Percentiles rank a stretch among this genome's conserved stretches.
These are phyloP conservation scores for Rostratula benghalensis DNA, from an alignment of 2,113 vertebrate genomes.

Conservation along the genomic window DNA sequence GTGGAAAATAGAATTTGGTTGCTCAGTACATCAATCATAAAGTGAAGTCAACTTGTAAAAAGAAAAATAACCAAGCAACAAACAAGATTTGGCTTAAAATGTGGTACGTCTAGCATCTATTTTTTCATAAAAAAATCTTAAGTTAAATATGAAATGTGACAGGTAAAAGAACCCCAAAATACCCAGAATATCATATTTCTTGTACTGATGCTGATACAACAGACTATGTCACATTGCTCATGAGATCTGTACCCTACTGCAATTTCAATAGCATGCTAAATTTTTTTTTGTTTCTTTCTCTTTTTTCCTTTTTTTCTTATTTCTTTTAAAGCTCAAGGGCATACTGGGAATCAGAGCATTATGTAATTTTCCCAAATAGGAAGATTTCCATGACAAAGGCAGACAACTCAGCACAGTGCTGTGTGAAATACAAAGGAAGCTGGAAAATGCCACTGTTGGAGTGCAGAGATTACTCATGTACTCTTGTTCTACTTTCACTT, in stretches of 20 bases:
- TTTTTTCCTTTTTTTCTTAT: too few relatives aligned
- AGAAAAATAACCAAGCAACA: neutral
- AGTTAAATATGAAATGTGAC: neutral
- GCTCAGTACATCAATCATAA: conserved; percentile 48
- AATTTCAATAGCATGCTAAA: fast-evolving
- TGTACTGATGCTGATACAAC: neutral
- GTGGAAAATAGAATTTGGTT: neutral
- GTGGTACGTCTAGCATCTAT: neutral
- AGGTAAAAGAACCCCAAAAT: neutral
- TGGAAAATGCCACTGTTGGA: neutral
- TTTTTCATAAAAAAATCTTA: conserved; percentile 17
- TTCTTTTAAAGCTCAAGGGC: neutral
- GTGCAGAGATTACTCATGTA: neutral
- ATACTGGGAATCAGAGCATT: neutral
- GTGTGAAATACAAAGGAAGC: neutral
- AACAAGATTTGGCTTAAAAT: neutral
- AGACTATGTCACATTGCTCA: neutral
- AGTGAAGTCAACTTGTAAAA: neutral
- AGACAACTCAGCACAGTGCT: neutral
- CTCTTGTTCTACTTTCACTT: fast-evolving
- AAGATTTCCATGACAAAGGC: neutral
- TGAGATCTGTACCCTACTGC: neutral
- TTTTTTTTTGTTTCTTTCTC: neutral
- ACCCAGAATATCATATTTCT: neutral
- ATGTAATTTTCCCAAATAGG: neutral